phyloP scores from a whole-genome alignment of 2,797 vertebrate species.

The Gambusia yucatana region DNA sequence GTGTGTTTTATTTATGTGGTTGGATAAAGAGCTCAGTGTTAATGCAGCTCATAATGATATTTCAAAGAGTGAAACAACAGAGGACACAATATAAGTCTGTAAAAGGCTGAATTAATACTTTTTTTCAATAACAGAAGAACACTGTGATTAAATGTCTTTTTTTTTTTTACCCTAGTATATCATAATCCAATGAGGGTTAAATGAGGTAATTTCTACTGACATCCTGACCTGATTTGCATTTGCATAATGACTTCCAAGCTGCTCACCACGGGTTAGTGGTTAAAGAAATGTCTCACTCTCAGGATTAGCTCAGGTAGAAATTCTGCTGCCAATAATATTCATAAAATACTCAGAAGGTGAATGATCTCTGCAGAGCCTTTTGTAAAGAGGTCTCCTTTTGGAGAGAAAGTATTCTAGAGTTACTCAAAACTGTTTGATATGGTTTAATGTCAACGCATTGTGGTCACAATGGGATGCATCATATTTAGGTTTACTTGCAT shows the following conservation, averaged over 20 bases:
- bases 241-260: constrained; percentile 5
- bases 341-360: not conserved
- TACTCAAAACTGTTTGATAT: not conserved
- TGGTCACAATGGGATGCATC: too few species aligned
- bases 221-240: constrained; percentile 1
- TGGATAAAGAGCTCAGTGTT: not conserved
- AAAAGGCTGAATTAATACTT: constrained; percentile 4
- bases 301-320: constrained; percentile 3
- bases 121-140: constrained; percentile 1
- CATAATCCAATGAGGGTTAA: constrained; percentile 1
- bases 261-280: constrained; percentile 1
- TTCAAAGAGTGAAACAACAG: constrained; percentile 7
- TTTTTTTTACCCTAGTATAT: not conserved
- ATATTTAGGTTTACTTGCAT: too few species aligned
- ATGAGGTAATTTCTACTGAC: not conserved
- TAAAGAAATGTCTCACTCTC: constrained; percentile 2
- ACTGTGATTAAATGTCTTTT: constrained; percentile 2
- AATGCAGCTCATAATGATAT: not conserved
- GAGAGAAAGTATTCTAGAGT: not conserved
- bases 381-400: not conserved
- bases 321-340: not conserved
- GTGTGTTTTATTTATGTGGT: constrained; percentile 10
- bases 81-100: not conserved
- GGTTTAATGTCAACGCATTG: not conserved
- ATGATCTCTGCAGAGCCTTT: not conserved